phyloP scores from a whole-genome alignment of 1,140 invertebrate species.

The Onthophagus taurus region DNA sequence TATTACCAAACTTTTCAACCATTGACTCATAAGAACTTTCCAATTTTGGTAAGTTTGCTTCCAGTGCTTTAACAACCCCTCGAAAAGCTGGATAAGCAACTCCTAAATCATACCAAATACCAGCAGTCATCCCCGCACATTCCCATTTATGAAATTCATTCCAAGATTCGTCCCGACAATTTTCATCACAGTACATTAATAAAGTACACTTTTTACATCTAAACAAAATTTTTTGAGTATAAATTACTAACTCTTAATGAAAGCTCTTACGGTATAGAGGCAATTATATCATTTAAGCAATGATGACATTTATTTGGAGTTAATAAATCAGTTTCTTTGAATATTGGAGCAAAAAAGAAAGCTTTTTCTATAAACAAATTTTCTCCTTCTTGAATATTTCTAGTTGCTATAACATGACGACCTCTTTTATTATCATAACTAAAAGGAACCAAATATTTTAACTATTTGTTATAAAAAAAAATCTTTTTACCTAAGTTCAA shows the following conservation, averaged over 20 bases:
- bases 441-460: conserved; percentile 14
- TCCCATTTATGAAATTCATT: conserved; percentile 61
- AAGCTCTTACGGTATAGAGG: conserved; percentile 29
- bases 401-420: conserved; percentile 44
- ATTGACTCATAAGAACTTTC: no score
- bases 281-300: conserved; percentile 28
- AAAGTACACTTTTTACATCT: conserved; percentile 56
- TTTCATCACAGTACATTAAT: conserved; percentile 54
- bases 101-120: conserved; percentile 57
- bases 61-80: no score
- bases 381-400: conserved; percentile 50
- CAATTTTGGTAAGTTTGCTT: no score
- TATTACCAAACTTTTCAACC: conserved; percentile 39
- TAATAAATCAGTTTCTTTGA: conserved; percentile 29
- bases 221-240: conserved; percentile 19
- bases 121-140: conserved; percentile 53
- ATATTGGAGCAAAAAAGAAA: conserved; percentile 49
- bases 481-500: conserved; percentile 27
- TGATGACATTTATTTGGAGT: conserved; percentile 30
- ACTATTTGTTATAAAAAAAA: background rate
- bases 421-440: conserved; percentile 39
- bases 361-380: conserved; percentile 60
- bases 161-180: conserved; percentile 52
- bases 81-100: conserved; percentile 67
- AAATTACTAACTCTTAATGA: background rate